Evolutionary conservation across 1,140 invertebrate species (phyloP).

Genomic region (Trichomalopsis sarcophagae): DNA sequence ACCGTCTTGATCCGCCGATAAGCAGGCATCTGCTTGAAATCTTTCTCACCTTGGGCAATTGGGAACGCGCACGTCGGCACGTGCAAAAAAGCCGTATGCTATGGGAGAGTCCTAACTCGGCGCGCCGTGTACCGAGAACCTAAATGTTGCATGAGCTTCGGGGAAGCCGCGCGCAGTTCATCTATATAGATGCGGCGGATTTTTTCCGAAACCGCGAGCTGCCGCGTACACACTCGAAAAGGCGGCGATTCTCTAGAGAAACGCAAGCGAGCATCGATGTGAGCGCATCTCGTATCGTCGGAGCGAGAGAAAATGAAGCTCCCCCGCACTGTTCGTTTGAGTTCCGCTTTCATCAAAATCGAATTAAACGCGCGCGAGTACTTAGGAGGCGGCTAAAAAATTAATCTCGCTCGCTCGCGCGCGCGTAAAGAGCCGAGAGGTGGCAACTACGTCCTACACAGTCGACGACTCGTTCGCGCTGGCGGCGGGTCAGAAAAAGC

Average conservation of each 20-base stretch:
- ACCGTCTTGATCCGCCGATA: not conserved
- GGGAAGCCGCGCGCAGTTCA: conserved; percentile 3
- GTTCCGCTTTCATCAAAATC: too few relatives aligned
- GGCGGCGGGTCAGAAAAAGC: not conserved
- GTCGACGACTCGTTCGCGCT: too few relatives aligned
- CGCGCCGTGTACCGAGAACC: conserved; percentile 54
- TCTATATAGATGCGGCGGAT: not conserved
- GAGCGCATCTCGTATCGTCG: not conserved
- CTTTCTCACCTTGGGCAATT: conserved; percentile 36
- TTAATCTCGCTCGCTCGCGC: too few relatives aligned
- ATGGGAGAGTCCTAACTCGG: conserved; percentile 19
- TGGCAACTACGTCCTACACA: too few relatives aligned
- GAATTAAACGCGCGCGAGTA: too few relatives aligned
- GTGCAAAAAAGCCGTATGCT: too few relatives aligned
- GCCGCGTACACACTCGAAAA: not conserved
- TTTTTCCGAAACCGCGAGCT: not conserved
- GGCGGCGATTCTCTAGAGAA: too few relatives aligned
- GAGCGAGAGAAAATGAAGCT: not conserved
- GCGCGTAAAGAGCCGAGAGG: too few relatives aligned
- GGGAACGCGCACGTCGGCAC: conserved; percentile 26
- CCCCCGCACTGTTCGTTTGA: too few relatives aligned
- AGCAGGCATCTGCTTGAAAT: not conserved
- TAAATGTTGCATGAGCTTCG: conserved; percentile 66
- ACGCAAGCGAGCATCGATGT: not conserved
- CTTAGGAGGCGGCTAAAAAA: too few relatives aligned